Conservation (phyloP, 2,888 invertebrate genomes). For the Atethmia centrago region DNA sequence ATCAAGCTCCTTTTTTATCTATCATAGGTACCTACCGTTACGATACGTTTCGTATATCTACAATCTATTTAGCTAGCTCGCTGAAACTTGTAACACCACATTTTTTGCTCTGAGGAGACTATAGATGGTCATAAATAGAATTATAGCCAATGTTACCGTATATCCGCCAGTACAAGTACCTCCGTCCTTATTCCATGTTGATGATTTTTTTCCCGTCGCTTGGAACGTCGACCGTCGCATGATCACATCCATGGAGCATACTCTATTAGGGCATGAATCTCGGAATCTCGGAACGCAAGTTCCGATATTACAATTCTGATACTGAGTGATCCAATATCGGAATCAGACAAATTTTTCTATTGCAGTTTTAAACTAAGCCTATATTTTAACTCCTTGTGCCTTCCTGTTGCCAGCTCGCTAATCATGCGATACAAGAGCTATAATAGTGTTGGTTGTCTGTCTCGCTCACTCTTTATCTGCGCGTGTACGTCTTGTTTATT, state of each 20-base stretch:
- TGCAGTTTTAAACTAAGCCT: too few species aligned
- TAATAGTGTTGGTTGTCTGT: too few species aligned
- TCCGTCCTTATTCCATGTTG: background rate
- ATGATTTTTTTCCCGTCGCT: background rate
- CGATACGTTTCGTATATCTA: conserved; percentile 29
- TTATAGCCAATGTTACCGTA: conserved; percentile 12
- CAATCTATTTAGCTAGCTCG: conserved; percentile 40
- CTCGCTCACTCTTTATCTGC: too few species aligned
- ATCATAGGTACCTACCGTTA: conserved; percentile 62
- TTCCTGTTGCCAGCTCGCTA: too few species aligned
- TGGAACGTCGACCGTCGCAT: background rate
- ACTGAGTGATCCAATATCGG: too few species aligned
- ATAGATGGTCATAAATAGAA: conserved; percentile 11
- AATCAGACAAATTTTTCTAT: too few species aligned
- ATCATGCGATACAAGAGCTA: too few species aligned
- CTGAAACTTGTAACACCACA: conserved; percentile 59
- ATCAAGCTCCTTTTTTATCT: conserved; percentile 62
- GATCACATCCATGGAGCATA: background rate
- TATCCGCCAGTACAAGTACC: background rate
- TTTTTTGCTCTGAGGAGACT: conserved; percentile 32
- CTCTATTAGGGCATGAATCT: too few species aligned
- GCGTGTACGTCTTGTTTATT: too few species aligned
- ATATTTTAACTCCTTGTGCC: too few species aligned
- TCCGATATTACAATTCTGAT: too few species aligned
- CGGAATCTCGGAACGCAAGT: too few species aligned